Evolutionary conservation across 2,888 invertebrate species (phyloP).

Genomic region (Melieria crassipennis): DNA sequence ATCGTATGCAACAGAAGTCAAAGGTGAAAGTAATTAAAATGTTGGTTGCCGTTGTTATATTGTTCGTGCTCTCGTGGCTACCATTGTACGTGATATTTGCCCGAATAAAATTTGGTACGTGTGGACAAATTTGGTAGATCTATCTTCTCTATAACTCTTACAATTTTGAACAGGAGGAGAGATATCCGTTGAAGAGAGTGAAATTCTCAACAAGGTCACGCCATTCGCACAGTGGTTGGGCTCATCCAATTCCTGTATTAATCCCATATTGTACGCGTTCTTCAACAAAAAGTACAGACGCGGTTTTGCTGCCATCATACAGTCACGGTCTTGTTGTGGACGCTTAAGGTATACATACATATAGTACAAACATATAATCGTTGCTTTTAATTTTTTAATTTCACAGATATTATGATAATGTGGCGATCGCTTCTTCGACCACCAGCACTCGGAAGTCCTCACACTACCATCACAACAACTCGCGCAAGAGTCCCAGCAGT

Average conservation of each 20-base stretch:
- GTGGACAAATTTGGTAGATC: neutral
- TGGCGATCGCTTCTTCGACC: constrained; percentile 85
- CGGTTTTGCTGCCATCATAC: constrained; percentile 88
- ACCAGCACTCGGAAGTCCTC: constrained; percentile 87
- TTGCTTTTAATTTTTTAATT: no score
- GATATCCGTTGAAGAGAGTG: constrained; percentile 81
- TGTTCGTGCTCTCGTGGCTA: constrained; percentile 94
- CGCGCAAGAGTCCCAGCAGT: constrained; percentile 68
- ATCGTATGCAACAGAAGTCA: constrained; percentile 91
- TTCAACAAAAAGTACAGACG: constrained; percentile 93
- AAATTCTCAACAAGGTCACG: constrained; percentile 80
- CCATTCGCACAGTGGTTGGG: constrained; percentile 94
- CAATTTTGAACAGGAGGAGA: constrained; percentile 51
- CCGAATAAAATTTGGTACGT: constrained; percentile 83
- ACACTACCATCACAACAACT: constrained; percentile 79
- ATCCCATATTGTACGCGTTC: constrained; percentile 93
- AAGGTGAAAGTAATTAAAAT: constrained; percentile 96
- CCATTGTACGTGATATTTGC: constrained; percentile 91
- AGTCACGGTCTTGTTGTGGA: constrained; percentile 86
- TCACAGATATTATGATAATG: constrained; percentile 80
- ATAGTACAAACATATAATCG: neutral
- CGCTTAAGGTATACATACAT: constrained; percentile 69
- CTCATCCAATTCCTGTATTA: constrained; percentile 93
- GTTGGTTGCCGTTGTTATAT: constrained; percentile 90
- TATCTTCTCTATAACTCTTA: neutral